Conservation (phyloP, 2,797 vertebrate genomes). For the Carapus acus region DNA sequence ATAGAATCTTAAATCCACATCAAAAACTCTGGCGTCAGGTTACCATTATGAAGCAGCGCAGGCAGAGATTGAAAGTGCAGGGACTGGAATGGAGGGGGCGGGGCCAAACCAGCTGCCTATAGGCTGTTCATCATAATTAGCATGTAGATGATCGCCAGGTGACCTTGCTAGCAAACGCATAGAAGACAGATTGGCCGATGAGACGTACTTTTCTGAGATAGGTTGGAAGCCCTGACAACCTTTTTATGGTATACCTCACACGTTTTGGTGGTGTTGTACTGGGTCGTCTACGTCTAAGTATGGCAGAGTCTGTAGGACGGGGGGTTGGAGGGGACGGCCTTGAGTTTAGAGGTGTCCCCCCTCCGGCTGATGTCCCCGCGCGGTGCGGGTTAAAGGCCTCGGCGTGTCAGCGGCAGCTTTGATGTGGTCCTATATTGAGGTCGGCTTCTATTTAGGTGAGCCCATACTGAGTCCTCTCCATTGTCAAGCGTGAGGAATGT, state of each 20-base stretch:
- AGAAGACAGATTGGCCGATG: too few relatives aligned
- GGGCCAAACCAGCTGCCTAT: conserved; percentile 16
- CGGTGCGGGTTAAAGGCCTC: conserved; percentile 8
- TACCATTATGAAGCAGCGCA: conserved; percentile 50
- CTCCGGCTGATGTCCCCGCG: too few relatives aligned
- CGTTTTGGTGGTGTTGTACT: not conserved
- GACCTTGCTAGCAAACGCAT: not conserved
- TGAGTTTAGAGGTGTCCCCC: too few relatives aligned
- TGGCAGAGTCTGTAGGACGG: not conserved
- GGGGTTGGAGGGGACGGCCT: conserved; percentile 5
- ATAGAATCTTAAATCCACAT: conserved; percentile 64
- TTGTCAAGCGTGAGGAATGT: conserved; percentile 16
- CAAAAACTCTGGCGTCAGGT: conserved; percentile 51
- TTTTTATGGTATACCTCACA: too few relatives aligned
- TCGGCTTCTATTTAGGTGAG: not conserved
- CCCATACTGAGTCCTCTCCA: conserved; percentile 2
- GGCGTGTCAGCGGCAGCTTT: conserved; percentile 17
- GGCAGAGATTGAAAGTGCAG: conserved; percentile 27
- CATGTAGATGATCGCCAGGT: not conserved
- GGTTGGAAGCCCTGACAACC: too few relatives aligned
- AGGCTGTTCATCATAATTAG: conserved; percentile 8
- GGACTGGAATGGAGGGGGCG: too few relatives aligned
- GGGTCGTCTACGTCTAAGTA: not conserved
- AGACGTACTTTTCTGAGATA: too few relatives aligned
- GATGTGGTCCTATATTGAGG: conserved; percentile 22